Evolutionary conservation across 2,113 vertebrate genomes (phyloP).

Genomic region (Orcinus orca): DNA sequence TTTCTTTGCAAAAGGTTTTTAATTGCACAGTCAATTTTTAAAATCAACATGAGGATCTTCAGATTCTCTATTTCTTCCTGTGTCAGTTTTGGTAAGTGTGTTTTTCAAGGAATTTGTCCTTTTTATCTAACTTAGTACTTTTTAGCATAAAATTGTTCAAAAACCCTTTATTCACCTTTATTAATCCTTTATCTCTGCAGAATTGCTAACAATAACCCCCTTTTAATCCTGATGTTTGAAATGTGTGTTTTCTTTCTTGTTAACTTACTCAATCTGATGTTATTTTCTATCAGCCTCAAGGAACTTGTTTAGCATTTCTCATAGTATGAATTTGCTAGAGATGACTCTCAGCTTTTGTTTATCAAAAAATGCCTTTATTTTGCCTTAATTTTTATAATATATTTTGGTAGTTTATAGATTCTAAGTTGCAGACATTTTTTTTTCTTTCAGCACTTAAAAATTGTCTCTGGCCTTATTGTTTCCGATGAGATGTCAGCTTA

Average conservation of each 20-base stretch:
- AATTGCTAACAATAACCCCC: background rate
- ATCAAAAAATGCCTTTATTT: slow-evolving; percentile 18
- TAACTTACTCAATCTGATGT: background rate
- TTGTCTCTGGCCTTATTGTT: background rate
- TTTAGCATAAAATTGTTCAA: background rate
- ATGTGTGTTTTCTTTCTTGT: background rate
- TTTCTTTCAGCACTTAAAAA: background rate
- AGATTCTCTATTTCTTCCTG: slow-evolving; percentile 39
- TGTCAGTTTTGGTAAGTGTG: slow-evolving; percentile 33
- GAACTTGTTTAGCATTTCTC: slow-evolving; percentile 9
- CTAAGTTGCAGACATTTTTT: background rate
- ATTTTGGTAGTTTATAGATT: background rate
- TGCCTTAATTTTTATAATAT: background rate
- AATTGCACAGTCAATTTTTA: background rate
- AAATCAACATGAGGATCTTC: background rate
- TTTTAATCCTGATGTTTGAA: background rate
- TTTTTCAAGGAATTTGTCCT: background rate
- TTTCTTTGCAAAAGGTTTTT: slow-evolving; percentile 10
- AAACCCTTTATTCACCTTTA: background rate
- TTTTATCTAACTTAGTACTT: background rate
- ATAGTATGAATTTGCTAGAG: background rate
- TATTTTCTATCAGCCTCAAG: background rate
- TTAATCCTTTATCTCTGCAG: background rate
- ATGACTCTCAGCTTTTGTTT: background rate
- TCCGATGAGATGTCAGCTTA: background rate